These are phyloP conservation scores for Dendrolimus houi DNA, from an alignment of 2,888 invertebrate genomes.

Conservation along the genomic window DNA sequence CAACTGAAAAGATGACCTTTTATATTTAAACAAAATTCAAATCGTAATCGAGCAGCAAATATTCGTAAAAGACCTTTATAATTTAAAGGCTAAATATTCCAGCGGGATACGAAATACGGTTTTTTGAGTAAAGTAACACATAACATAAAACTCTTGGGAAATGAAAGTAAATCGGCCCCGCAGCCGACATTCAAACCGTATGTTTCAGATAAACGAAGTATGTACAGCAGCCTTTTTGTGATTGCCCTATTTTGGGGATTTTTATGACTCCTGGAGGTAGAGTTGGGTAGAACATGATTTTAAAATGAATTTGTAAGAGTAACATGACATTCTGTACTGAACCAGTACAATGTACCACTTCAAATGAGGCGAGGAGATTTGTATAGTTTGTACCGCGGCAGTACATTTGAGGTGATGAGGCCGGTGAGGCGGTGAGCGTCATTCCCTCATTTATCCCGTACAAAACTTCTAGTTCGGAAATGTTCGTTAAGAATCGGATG, in stretches of 20 bases:
- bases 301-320: too few relatives aligned
- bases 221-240: slow-evolving; percentile 12
- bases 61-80: not conserved
- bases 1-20: slow-evolving; percentile 2
- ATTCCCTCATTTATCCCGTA: too few relatives aligned
- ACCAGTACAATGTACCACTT: too few relatives aligned
- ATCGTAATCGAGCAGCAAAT: not conserved
- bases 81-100: not conserved
- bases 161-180: slow-evolving; percentile 44
- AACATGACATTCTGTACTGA: too few relatives aligned
- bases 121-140: slow-evolving; percentile 13
- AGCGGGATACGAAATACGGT: not conserved
- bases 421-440: too few relatives aligned
- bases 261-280: slow-evolving; percentile 31
- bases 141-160: slow-evolving; percentile 37
- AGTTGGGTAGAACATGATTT: slow-evolving; percentile 61
- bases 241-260: slow-evolving; percentile 31
- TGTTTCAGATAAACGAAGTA: slow-evolving; percentile 35
- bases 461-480: too few relatives aligned
- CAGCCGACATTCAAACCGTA: slow-evolving; percentile 40
- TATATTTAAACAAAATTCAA: not conserved
- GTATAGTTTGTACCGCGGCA: too few relatives aligned
- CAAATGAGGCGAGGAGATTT: too few relatives aligned
- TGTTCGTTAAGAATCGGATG: too few relatives aligned
- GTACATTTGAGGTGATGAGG: too few relatives aligned